Evolutionary conservation across 2,113 vertebrate genomes (phyloP).

Genomic region (Zosterops borbonicus): DNA sequence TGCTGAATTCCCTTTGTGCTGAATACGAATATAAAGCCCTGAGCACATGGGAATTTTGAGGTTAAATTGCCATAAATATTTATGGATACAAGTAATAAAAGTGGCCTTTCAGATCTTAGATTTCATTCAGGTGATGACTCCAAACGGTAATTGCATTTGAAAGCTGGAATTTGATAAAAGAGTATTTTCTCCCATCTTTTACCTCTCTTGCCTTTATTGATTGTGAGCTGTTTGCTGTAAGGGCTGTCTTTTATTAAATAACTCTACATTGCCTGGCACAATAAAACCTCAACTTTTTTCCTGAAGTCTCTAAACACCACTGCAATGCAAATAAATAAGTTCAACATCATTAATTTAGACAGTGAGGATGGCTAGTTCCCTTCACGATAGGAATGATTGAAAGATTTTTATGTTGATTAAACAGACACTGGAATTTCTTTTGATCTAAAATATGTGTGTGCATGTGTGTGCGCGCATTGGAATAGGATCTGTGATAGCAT

Average conservation of each 20-base stretch:
- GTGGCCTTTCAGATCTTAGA: constrained; percentile 20
- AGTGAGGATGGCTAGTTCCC: neutral
- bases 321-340: neutral
- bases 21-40: neutral
- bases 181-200: neutral
- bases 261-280: neutral
- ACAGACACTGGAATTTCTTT: neutral
- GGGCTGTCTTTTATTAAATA: constrained; percentile 12
- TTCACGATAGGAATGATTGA: neutral
- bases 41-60: constrained; percentile 7
- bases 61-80: constrained; percentile 52
- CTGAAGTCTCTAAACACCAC: neutral
- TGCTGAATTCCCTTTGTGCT: neutral
- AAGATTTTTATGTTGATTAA: neutral
- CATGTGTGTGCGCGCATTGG: neutral
- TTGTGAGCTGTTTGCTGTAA: neutral
- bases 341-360: neutral
- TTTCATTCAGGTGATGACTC: constrained; percentile 30
- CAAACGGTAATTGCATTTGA: constrained; percentile 40
- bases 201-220: constrained; percentile 33
- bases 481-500: neutral
- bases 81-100: constrained; percentile 36
- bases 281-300: neutral
- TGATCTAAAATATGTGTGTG: neutral
- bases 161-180: constrained; percentile 45